Evolutionary conservation across 2,888 invertebrate species (phyloP).

Genomic region (Pasiphila rectangulata): DNA sequence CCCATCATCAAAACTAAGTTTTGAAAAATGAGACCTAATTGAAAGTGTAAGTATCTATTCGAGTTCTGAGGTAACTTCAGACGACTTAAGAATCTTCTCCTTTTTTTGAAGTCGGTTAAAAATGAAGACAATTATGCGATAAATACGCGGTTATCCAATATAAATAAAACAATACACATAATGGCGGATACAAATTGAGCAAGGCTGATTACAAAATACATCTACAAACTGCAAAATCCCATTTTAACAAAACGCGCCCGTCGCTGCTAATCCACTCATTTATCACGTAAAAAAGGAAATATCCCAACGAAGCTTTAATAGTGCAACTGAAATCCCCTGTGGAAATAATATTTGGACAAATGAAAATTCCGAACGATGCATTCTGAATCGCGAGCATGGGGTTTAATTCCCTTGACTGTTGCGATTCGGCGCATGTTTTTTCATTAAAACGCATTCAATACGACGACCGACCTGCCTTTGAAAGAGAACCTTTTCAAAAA

Average conservation of each 20-base stretch:
- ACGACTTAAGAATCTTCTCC: too few relatives aligned
- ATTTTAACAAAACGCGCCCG: slow-evolving; percentile 10
- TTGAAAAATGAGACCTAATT: too few relatives aligned
- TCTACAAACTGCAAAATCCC: slow-evolving; percentile 4
- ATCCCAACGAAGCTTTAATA: slow-evolving; percentile 46
- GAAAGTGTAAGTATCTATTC: too few relatives aligned
- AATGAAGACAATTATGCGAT: too few relatives aligned
- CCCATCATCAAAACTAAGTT: too few relatives aligned
- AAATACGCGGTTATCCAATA: too few relatives aligned
- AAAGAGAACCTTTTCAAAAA: slow-evolving; percentile 77
- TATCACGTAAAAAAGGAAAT: slow-evolving; percentile 50
- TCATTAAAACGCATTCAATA: slow-evolving; percentile 81
- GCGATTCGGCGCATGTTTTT: slow-evolving; percentile 80
- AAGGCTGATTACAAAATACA: too few relatives aligned
- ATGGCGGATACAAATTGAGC: too few relatives aligned
- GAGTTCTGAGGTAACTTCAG: too few relatives aligned
- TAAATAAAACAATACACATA: too few relatives aligned
- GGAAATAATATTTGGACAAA: slow-evolving; percentile 75
- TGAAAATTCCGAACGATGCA: slow-evolving; percentile 71
- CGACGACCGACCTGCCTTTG: slow-evolving; percentile 76
- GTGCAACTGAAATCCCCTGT: slow-evolving; percentile 52
- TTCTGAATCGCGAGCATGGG: slow-evolving; percentile 59
- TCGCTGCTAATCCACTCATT: slow-evolving; percentile 46
- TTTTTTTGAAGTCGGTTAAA: too few relatives aligned
- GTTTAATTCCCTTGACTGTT: slow-evolving; percentile 80